Conservation (phyloP, 2,113 vertebrate species). For the Cyprinodon brontotheroides region DNA sequence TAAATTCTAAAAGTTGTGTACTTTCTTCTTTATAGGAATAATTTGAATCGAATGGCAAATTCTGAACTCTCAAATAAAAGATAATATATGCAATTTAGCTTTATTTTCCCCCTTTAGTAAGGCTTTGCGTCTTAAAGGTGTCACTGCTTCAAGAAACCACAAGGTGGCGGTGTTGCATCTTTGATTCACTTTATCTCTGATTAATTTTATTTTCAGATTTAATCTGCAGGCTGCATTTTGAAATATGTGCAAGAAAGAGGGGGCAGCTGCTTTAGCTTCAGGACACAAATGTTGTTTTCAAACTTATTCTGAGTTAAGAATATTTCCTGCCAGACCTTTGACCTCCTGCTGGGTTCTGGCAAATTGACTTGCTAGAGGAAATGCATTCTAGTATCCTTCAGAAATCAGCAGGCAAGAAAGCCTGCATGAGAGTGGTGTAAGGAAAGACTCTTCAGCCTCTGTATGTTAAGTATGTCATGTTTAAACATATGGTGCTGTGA, state of each 20-base stretch:
- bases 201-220: background rate
- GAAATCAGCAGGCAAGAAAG: background rate
- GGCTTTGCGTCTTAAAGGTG: background rate
- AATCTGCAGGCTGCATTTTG: background rate
- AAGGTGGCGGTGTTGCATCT: slow-evolving; percentile 44
- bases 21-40: too few relatives aligned
- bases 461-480: background rate
- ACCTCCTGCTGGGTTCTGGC: slow-evolving; percentile 2
- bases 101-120: background rate
- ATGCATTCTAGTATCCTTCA: background rate
- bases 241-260: background rate
- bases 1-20: too few relatives aligned
- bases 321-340: background rate
- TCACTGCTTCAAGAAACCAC: slow-evolving; percentile 38
- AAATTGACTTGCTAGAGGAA: background rate
- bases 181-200: background rate
- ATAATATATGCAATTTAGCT: too few relatives aligned
- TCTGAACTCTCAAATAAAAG: too few relatives aligned
- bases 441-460: background rate
- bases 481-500: background rate
- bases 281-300: background rate
- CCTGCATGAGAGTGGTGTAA: background rate
- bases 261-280: background rate
- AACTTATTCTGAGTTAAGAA: background rate
- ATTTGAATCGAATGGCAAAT: too few relatives aligned